Conservation (phyloP, 2,113 vertebrate species). For the Microtus ochrogaster region DNA sequence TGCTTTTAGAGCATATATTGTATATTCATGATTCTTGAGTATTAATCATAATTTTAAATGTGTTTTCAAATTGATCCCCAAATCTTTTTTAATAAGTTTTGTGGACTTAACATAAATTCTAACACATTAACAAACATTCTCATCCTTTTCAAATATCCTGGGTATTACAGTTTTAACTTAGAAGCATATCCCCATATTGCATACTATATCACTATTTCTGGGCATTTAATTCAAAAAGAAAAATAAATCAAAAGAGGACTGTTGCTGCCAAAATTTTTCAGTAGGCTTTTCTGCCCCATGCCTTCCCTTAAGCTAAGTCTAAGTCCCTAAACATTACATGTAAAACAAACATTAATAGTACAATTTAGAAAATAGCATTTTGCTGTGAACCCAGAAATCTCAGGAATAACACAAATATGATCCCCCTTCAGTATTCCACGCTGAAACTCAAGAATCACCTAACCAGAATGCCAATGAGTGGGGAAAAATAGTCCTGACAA, state of each 20-base stretch:
- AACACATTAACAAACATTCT: not conserved
- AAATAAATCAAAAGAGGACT: not conserved
- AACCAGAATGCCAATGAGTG: not conserved
- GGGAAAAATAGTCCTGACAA: not conserved
- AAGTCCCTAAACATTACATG: not conserved
- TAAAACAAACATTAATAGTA: not conserved
- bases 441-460: not conserved
- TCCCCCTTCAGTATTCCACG: fast-evolving
- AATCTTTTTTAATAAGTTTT: not conserved
- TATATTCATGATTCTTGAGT: not conserved
- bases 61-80: not conserved
- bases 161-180: not conserved
- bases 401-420: not conserved
- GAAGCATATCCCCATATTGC: not conserved
- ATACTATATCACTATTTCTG: not conserved
- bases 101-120: not conserved
- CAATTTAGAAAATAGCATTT: not conserved
- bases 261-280: not conserved
- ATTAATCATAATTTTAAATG: constrained; percentile 1
- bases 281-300: too few relatives aligned
- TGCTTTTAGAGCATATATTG: not conserved
- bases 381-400: too few relatives aligned
- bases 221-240: not conserved
- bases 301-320: not conserved
- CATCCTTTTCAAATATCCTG: not conserved